Evolutionary conservation across 2,888 invertebrate species (phyloP), one percentile per base, ranked within the genome.

Genomic region (Choristoneura rosaceana): DNA sequence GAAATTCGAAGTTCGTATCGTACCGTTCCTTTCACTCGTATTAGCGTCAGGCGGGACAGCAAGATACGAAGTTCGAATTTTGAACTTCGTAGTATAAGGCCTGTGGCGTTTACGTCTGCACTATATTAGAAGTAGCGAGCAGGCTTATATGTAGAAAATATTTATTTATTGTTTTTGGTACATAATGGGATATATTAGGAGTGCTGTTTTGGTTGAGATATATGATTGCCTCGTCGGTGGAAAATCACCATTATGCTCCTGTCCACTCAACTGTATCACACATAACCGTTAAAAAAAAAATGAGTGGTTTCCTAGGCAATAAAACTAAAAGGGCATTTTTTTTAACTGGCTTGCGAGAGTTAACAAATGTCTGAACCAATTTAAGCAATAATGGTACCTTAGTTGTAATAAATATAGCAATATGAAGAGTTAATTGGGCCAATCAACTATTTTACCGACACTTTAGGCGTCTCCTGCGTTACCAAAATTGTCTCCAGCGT

Each of bases 151-250:
- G 67, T 74, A 68, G 70, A 74, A 43, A 67, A 75, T 68, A 67
- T 75, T 76, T 70, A 78, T 76, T 78, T 76, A 77, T 75, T 76
- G 74, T 74, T 77, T 76, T 76, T 77, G 60, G 71, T 76, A 75
- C 62, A 70, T 59, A 74, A 74, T 61, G 70, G 74, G 71, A 70
- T 69, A 64, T 74, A 55, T 52, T 60, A 70, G 64, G 45, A 34
- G 43, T 25, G 14, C 25, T 33, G 59, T 66, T 12, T 71, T 66
- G 66, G 34, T 71, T 66, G 61, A 66, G 70, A 70, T 38, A 50
- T 14, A 34, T 17, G 25, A 43, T 43, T 61, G 12, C 43, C 14
- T 55, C 10, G n/a, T n/a, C n/a, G n/a, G n/a, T n/a, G n/a, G n/a
- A n/a, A 4, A 25, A 25, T 25, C 2, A 25, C 25, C 55, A 0